These are phyloP conservation scores for Blera fallax DNA, from an alignment of 2,888 invertebrate genomes.

Conservation along the genomic window DNA sequence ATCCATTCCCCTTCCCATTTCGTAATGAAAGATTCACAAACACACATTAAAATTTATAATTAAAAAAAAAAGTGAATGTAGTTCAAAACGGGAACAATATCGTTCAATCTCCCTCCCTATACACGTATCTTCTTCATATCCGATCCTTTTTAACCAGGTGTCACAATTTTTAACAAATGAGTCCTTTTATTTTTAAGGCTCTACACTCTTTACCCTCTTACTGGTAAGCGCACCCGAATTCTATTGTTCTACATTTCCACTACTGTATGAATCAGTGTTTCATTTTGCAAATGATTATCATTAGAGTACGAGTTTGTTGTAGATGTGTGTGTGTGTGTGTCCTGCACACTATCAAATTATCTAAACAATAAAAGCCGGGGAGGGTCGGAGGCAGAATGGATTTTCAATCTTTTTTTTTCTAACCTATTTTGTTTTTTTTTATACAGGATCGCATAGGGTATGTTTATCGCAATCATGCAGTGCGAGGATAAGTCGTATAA, in stretches of 20 bases:
- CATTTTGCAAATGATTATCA: slow-evolving; percentile 61
- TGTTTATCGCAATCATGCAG: too few relatives aligned
- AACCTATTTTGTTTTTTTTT: not conserved
- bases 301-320: slow-evolving; percentile 1
- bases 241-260: slow-evolving; percentile 31
- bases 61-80: not conserved
- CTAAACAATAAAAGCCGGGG: slow-evolving; percentile 7
- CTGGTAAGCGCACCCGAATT: slow-evolving; percentile 9
- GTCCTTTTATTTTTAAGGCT: slow-evolving; percentile 48
- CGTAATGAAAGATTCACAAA: not conserved
- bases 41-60: not conserved
- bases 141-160: slow-evolving; percentile 53
- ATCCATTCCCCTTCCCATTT: not conserved
- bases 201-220: slow-evolving; percentile 28
- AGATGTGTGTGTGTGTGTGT: not conserved
- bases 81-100: not conserved
- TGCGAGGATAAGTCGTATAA: too few relatives aligned
- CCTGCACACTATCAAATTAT: slow-evolving; percentile 24
- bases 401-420: slow-evolving; percentile 3
- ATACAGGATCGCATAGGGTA: not conserved
- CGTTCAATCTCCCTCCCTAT: not conserved
- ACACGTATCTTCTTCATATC: not conserved
- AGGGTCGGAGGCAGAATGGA: slow-evolving; percentile 3
- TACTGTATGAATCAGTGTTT: slow-evolving; percentile 39
- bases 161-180: slow-evolving; percentile 64